phyloP scores from a whole-genome alignment of 2,797 vertebrate genomes.

The Pseudochromis fuscus region DNA sequence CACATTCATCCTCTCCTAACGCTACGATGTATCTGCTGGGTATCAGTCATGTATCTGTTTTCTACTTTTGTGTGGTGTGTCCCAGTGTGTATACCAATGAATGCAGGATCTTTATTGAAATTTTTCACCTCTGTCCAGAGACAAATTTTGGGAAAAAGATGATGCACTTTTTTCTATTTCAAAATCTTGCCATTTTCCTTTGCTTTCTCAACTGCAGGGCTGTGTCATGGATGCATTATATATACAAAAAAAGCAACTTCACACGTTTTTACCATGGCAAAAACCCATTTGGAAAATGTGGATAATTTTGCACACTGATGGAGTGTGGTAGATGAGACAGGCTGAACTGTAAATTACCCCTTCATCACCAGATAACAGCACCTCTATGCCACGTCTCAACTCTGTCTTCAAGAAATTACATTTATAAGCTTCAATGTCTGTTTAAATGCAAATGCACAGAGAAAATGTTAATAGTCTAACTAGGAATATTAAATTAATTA shows the following conservation, averaged over 20 bases:
- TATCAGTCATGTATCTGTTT: constrained; percentile 24
- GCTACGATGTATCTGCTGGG: constrained; percentile 33
- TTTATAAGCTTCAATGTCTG: background rate
- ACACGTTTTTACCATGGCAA: background rate
- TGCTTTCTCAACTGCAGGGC: background rate
- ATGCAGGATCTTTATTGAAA: constrained; percentile 13
- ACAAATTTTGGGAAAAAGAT: background rate
- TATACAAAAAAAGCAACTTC: background rate
- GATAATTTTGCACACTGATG: background rate
- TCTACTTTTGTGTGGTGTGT: constrained; percentile 6
- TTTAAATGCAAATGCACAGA: no score
- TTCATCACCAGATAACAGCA: constrained; percentile 1
- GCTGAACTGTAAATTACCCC: constrained; percentile 6
- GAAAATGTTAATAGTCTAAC: no score
- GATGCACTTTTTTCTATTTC: background rate
- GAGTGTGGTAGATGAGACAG: background rate
- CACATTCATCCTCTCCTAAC: constrained; percentile 25
- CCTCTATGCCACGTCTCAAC: constrained; percentile 1
- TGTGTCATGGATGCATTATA: constrained; percentile 1
- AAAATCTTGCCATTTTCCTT: background rate
- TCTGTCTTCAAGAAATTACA: background rate
- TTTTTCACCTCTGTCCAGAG: no score
- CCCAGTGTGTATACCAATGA: background rate
- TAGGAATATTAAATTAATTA: background rate
- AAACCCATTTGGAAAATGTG: background rate